phyloP scores from a whole-genome alignment of 2,888 invertebrate genomes.

The Fragum whitleyi region DNA sequence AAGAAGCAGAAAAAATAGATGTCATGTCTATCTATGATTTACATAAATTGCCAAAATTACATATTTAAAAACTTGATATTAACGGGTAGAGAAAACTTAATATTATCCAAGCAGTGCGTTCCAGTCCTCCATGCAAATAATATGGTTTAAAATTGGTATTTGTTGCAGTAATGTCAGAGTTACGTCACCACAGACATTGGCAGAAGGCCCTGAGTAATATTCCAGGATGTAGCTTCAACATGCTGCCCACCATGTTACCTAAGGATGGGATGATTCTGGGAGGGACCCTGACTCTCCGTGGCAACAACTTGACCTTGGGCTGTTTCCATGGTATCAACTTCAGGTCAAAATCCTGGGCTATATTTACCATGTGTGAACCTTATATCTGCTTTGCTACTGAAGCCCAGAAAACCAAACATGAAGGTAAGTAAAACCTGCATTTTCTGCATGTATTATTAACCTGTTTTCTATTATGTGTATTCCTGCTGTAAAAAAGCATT shows the following conservation, averaged over 20 bases:
- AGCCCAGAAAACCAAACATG: constrained; percentile 90
- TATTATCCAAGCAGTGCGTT: no score
- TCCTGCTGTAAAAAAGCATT: no score
- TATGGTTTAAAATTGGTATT: no score
- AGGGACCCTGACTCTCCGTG: constrained; percentile 90
- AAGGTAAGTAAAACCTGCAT: constrained; percentile 72
- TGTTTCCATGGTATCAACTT: constrained; percentile 99
- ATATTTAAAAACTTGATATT: no score
- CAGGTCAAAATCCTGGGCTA: constrained; percentile 97
- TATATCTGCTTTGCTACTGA: constrained; percentile 84
- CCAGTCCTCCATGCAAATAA: no score
- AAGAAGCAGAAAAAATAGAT: no score
- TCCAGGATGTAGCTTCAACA: constrained; percentile 91
- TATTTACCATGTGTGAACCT: constrained; percentile 96
- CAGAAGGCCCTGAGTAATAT: constrained; percentile 94
- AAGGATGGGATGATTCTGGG: constrained; percentile 91
- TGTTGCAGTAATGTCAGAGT: constrained; percentile 73
- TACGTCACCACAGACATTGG: constrained; percentile 95
- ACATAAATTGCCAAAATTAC: no score
- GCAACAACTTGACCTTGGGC: constrained; percentile 95
- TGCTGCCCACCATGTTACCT: constrained; percentile 85
- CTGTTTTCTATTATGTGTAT: no score
- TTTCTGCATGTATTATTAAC: no score
- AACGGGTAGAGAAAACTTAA: no score
- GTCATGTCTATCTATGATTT: no score